A percentile compares a stretch with the other conserved stretches of the same genome.
Conservation (phyloP, 2,113 vertebrate species). For the Mus spicilegus region DNA sequence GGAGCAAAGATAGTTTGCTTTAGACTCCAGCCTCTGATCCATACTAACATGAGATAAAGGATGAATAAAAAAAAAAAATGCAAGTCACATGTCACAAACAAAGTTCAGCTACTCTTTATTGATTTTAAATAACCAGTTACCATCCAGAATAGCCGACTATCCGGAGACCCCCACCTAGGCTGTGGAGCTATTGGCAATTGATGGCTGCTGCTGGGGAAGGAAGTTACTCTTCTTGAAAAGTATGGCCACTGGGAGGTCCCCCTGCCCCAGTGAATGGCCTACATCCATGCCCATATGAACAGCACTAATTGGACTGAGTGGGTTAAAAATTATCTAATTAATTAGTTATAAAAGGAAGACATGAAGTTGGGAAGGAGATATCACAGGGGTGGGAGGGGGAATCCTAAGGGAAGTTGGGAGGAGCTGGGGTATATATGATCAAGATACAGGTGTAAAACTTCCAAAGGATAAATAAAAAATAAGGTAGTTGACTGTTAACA, state of each 20-base stretch:
- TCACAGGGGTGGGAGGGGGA: background rate
- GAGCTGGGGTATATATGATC: background rate
- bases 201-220: background rate
- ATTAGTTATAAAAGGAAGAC: background rate
- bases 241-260: background rate
- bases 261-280: background rate
- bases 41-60: background rate
- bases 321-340: background rate
- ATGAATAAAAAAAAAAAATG: slow-evolving; percentile 16
- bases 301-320: background rate
- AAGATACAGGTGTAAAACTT: background rate
- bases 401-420: background rate
- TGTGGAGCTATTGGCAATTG: too few species aligned
- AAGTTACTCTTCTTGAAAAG: background rate
- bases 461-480: background rate
- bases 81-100: slow-evolving; percentile 21
- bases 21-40: background rate
- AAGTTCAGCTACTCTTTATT: slow-evolving; percentile 46
- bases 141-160: background rate
- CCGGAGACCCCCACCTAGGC: background rate
- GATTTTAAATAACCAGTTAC: background rate
- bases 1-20: slow-evolving; percentile 36
- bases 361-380: background rate
- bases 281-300: background rate
- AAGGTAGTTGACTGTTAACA: background rate